Percentiles rank a stretch among this genome's conserved stretches.
Evolutionary conservation across 2,113 vertebrate genomes (phyloP).

Genomic region (Mastomys natalensis): DNA sequence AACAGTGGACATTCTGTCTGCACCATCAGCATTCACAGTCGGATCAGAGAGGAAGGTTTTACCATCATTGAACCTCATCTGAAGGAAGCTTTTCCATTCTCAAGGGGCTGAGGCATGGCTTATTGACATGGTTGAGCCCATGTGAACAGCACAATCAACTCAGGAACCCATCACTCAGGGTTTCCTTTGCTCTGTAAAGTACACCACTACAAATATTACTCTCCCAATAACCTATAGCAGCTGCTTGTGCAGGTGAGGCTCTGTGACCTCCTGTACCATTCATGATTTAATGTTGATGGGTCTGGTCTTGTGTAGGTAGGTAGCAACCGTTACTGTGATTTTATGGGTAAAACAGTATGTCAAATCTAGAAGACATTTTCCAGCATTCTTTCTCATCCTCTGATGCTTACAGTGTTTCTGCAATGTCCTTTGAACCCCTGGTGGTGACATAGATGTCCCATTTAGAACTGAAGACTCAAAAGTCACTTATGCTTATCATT

Average conservation of each 20-base stretch:
- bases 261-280: background rate
- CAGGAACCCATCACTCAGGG: background rate
- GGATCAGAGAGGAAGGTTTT: background rate
- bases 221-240: background rate
- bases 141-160: background rate
- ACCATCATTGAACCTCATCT: background rate
- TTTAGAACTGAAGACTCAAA: background rate
- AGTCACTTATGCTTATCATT: background rate
- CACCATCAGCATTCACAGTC: background rate
- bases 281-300: background rate
- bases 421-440: background rate
- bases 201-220: background rate
- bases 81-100: background rate
- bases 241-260: background rate
- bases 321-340: too few relatives aligned
- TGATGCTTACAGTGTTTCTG: background rate
- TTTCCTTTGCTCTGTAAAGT: background rate
- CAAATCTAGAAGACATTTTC: background rate
- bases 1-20: background rate
- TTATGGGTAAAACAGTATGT: background rate
- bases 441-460: background rate
- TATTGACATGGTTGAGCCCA: background rate
- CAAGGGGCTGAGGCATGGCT: background rate
- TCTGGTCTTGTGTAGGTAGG: too few relatives aligned
- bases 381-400: background rate